Percentiles rank a stretch among this genome's conserved stretches.
phyloP scores from a whole-genome alignment of 2,797 vertebrate species.

The Allobates femoralis region DNA sequence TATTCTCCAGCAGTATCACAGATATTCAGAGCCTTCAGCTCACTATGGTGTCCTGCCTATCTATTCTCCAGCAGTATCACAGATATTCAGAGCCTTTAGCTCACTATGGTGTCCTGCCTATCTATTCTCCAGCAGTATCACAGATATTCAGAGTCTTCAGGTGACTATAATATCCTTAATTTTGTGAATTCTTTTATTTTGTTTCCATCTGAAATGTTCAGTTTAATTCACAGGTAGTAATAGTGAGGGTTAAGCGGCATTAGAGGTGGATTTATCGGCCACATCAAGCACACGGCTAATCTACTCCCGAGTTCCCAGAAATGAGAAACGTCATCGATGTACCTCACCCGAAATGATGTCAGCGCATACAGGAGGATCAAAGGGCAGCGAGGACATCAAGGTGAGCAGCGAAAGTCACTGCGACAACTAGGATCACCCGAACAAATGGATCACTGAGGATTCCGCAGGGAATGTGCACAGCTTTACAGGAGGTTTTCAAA shows the following conservation, averaged over 20 bases:
- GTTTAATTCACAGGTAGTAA: background rate
- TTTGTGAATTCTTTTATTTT: background rate
- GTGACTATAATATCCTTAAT: too few species aligned
- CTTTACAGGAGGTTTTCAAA: too few species aligned
- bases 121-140: too few species aligned
- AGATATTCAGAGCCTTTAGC: too few species aligned
- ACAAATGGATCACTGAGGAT: background rate
- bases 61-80: background rate
- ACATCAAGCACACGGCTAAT: background rate
- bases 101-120: too few species aligned
- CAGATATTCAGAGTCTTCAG: too few species aligned
- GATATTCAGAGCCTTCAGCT: background rate
- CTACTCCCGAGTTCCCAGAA: background rate
- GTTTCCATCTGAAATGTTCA: background rate
- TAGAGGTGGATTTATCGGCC: too few species aligned
- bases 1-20: background rate
- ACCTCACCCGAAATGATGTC: conserved; percentile 33
- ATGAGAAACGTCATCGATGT: background rate
- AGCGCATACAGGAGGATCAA: conserved; percentile 18
- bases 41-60: background rate
- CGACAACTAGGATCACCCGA: background rate
- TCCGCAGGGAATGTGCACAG: background rate
- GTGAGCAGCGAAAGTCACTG: background rate
- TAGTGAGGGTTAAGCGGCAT: background rate
- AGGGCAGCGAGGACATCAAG: background rate